Percentiles rank a stretch among this genome's conserved stretches.
Conservation (phyloP, 2,797 vertebrate species). For the Leptoclinus maculatus region DNA sequence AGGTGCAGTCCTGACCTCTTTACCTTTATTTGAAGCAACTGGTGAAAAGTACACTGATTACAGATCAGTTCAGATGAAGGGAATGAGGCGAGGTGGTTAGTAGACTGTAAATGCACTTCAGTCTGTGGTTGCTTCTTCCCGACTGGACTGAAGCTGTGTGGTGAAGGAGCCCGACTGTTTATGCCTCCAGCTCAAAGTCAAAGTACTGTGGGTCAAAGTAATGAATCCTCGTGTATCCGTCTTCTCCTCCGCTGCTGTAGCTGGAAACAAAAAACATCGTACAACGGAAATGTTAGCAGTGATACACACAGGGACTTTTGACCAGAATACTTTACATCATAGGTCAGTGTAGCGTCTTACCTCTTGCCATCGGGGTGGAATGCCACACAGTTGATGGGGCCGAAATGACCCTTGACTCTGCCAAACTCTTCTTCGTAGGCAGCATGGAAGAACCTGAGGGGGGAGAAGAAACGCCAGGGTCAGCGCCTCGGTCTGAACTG, state of each 20-base stretch:
- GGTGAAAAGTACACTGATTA: conserved; percentile 4
- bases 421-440: conserved; percentile 98
- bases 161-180: conserved; percentile 16
- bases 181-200: conserved; percentile 95
- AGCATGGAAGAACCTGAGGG: conserved; percentile 94
- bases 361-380: conserved; percentile 99
- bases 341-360: conserved; percentile 66
- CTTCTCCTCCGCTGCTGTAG: conserved; percentile 98
- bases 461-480: not conserved
- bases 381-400: conserved; percentile 97
- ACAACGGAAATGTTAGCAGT: not conserved
- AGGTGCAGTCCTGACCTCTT: conserved; percentile 3
- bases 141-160: conserved; percentile 24
- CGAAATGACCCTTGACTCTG: conserved; percentile 97
- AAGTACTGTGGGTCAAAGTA: conserved; percentile 98
- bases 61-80: conserved; percentile 33
- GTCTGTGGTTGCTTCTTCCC: conserved; percentile 17
- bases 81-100: conserved; percentile 8
- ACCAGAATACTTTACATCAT: not conserved
- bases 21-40: conserved; percentile 40
- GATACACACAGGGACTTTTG: not conserved
- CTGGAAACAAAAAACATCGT: conserved; percentile 75
- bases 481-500: not conserved
- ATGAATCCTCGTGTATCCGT: conserved; percentile 97
- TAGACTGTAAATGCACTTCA: not conserved